Conservation (phyloP, 2,113 vertebrate species). For the Delphinus delphis region DNA sequence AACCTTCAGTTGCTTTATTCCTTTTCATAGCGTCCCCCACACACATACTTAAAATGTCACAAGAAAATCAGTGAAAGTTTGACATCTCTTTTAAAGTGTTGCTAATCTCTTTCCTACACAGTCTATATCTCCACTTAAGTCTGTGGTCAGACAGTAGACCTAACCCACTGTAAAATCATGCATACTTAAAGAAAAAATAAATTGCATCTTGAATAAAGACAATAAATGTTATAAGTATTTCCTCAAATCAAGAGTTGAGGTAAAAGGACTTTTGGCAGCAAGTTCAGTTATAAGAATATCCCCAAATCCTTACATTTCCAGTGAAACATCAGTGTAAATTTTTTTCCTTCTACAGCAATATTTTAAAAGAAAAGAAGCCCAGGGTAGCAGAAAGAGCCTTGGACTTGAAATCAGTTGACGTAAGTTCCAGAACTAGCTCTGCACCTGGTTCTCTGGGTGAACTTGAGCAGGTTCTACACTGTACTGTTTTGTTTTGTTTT, state of each 20-base stretch:
- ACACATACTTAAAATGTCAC: not conserved
- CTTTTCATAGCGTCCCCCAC: not conserved
- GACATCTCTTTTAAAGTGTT: not conserved
- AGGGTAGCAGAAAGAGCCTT: not conserved
- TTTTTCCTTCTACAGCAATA: not conserved
- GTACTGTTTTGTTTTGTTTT: not conserved
- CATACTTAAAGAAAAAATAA: not conserved
- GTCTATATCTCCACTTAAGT: not conserved
- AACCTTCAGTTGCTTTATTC: not conserved
- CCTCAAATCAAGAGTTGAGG: not conserved
- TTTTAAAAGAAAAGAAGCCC: not conserved
- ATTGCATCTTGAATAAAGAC: not conserved
- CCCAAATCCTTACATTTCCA: not conserved
- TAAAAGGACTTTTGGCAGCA: not conserved
- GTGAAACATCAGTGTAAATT: not conserved
- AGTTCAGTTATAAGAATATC: not conserved
- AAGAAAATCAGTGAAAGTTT: constrained; percentile 27
- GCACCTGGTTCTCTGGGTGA: not conserved
- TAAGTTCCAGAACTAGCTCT: not conserved
- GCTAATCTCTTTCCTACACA: not conserved
- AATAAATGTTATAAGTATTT: constrained; percentile 8
- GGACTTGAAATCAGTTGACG: not conserved
- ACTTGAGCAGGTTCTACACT: not conserved
- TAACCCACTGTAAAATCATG: not conserved
- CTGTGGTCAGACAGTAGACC: not conserved